Percentiles rank a stretch among this genome's conserved stretches.
Conservation (phyloP, 64 coral and sea anemone species). For the Anthopleura sola region DNA sequence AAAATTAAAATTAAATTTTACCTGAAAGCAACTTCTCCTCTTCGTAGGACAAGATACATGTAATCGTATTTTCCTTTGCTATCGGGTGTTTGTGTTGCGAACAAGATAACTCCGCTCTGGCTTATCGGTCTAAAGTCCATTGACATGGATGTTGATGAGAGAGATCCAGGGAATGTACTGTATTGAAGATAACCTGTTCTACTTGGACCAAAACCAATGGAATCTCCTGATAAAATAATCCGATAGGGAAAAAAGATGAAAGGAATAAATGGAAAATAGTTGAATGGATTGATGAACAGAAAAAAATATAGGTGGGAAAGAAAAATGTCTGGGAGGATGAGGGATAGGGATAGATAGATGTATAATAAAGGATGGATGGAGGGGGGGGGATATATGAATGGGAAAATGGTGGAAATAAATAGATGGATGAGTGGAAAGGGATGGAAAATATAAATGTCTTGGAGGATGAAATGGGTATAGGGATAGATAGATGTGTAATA, state of each 20-base stretch:
- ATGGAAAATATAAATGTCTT: no score
- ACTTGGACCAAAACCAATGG: conserved; percentile 30
- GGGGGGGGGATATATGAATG: no score
- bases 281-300: no score
- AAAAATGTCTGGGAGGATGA: no score
- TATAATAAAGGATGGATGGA: neutral
- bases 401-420: no score
- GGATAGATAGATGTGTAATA: neutral
- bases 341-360: no score
- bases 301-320: no score
- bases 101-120: conserved; percentile 31
- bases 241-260: neutral
- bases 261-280: neutral
- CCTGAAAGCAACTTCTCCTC: conserved; percentile 37
- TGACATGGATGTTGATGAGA: neutral
- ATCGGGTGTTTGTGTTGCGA: neutral
- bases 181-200: conserved; percentile 20
- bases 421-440: no score
- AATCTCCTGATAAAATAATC: conserved; percentile 3
- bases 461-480: neutral
- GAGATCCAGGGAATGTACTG: neutral
- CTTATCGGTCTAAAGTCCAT: conserved; percentile 47
- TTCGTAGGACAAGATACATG: conserved; percentile 39
- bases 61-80: neutral
- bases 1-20: neutral